A percentile compares a stretch with the other conserved stretches of the same genome.
Evolutionary conservation across 2,888 invertebrate genomes (phyloP).

Genomic region (Anagyrus pseudococci): DNA sequence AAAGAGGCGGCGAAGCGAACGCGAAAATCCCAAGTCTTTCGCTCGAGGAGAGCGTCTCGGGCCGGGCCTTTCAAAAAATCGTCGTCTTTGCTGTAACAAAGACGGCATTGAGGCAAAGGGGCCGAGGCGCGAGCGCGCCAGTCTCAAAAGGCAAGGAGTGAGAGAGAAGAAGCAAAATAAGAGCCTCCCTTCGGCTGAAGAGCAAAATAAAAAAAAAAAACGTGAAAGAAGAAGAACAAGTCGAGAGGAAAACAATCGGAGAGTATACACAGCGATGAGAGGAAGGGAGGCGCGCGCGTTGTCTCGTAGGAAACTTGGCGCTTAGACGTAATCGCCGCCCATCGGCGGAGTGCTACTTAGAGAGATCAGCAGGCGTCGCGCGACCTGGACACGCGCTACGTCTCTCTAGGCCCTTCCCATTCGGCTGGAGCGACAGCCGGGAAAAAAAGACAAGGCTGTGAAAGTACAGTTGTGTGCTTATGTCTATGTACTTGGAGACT

Average conservation of each 20-base stretch:
- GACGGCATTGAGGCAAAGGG: too few species aligned
- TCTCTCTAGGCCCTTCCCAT: background rate
- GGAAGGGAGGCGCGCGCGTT: slow-evolving; percentile 33
- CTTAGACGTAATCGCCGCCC: slow-evolving; percentile 48
- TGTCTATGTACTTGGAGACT: too few species aligned
- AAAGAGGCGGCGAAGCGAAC: too few species aligned
- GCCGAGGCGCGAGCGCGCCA: too few species aligned
- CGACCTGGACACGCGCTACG: too few species aligned
- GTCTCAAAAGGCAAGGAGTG: too few species aligned
- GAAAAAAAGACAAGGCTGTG: background rate
- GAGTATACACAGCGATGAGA: slow-evolving; percentile 37
- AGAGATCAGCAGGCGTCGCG: slow-evolving; percentile 52
- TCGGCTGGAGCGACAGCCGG: background rate
- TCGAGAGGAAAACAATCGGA: slow-evolving; percentile 42
- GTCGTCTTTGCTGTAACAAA: too few species aligned
- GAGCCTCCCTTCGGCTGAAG: background rate
- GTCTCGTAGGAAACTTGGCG: too few species aligned
- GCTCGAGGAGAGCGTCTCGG: too few species aligned
- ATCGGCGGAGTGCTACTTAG: slow-evolving; percentile 59
- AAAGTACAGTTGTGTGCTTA: too few species aligned
- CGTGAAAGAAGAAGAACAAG: background rate
- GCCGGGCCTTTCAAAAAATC: too few species aligned
- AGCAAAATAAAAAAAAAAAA: background rate
- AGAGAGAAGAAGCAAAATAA: background rate
- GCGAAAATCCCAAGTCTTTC: too few species aligned